Evolutionary conservation across 2,113 vertebrate species (phyloP).

Genomic region (Alethe diademata): DNA sequence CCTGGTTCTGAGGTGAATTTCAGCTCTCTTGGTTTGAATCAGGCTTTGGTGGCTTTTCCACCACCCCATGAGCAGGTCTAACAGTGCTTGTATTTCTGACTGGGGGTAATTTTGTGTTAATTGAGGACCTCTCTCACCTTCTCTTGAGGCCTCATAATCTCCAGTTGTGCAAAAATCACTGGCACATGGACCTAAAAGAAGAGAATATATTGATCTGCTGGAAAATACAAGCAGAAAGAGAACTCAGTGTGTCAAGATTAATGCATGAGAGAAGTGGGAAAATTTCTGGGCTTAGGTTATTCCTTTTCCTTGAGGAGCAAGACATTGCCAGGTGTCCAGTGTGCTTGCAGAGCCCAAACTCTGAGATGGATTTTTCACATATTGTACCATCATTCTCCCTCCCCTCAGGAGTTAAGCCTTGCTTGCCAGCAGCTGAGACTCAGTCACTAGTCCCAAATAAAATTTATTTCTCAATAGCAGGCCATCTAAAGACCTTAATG

Average conservation of each 20-base stretch:
- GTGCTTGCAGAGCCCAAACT: not conserved
- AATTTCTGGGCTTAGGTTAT: not conserved
- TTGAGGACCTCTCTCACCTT: not conserved
- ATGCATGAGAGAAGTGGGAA: not conserved
- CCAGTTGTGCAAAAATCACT: not conserved
- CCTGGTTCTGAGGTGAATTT: not conserved
- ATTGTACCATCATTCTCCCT: not conserved
- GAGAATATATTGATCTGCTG: not conserved
- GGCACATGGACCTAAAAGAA: not conserved
- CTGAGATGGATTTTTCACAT: not conserved
- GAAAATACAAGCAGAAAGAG: not conserved
- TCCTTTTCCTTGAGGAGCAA: not conserved
- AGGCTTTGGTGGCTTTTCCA: not conserved
- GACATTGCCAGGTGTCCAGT: not conserved
- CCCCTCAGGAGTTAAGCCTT: conserved; percentile 52
- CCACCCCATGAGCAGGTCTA: not conserved
- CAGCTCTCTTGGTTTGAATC: not conserved
- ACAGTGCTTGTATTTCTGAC: not conserved
- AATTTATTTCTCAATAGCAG: conserved; percentile 75
- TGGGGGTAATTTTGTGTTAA: not conserved
- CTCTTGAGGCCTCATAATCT: not conserved
- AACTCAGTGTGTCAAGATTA: not conserved
- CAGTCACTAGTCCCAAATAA: conserved; percentile 64
- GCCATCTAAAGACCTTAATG: conserved; percentile 77
- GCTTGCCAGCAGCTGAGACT: conserved; percentile 60